These are phyloP conservation scores for Andrena dorsata DNA, from an alignment of 2,888 invertebrate genomes.

Conservation along the genomic window DNA sequence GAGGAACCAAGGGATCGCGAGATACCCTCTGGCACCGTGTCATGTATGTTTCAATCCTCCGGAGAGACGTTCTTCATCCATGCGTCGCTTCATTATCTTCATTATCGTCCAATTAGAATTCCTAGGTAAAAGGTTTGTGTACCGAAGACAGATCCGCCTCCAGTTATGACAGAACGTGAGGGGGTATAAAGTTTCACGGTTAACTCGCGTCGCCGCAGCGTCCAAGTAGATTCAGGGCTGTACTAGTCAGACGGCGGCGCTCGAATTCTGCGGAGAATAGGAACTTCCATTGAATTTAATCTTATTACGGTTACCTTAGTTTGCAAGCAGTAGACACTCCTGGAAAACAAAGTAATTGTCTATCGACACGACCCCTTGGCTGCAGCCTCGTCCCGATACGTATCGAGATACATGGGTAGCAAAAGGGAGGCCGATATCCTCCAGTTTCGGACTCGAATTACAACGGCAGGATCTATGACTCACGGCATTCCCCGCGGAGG, in stretches of 20 bases:
- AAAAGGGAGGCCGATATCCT: constrained; percentile 43
- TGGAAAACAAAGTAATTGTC: constrained; percentile 55
- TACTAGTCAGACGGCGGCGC: constrained; percentile 14
- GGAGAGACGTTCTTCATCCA: too few species aligned
- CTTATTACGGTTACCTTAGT: constrained; percentile 58
- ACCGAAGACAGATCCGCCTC: neutral
- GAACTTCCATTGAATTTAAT: constrained; percentile 59
- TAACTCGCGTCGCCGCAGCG: constrained; percentile 22
- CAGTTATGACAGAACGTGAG: neutral
- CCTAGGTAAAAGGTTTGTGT: neutral
- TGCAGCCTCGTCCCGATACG: constrained; percentile 29
- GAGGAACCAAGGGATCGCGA: neutral
- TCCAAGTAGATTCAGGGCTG: constrained; percentile 31
- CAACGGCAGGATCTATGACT: constrained; percentile 58
- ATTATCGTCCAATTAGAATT: neutral
- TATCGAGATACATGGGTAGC: constrained; percentile 42
- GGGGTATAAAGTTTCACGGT: constrained; percentile 9
- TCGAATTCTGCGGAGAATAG: constrained; percentile 38
- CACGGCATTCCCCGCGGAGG: constrained; percentile 56
- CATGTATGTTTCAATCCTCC: too few species aligned
- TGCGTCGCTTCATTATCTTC: too few species aligned
- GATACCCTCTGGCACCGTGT: too few species aligned
- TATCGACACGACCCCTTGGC: constrained; percentile 18
- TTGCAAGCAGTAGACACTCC: constrained; percentile 23
- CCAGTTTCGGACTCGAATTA: constrained; percentile 63